Percentiles rank a stretch among this genome's conserved stretches.
Conservation (phyloP, 2,113 vertebrate species). For the Oreocharis arfaki region DNA sequence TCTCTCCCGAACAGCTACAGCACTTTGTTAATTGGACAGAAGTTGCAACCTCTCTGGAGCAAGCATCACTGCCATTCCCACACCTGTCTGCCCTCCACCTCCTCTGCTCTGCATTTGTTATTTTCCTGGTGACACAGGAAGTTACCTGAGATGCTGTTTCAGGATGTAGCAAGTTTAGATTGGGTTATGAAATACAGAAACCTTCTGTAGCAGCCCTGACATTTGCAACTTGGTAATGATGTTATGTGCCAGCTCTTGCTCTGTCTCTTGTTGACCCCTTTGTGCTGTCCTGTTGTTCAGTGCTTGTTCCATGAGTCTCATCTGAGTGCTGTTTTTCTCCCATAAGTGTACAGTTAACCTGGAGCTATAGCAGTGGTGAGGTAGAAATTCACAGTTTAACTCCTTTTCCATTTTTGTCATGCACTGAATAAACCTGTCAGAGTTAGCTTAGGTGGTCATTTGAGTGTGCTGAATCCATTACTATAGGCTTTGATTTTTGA, state of each 20-base stretch:
- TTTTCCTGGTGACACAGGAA: slow-evolving; percentile 3
- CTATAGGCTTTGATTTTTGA: not conserved
- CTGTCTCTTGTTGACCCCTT: not conserved
- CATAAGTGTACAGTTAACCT: not conserved
- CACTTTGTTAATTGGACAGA: not conserved
- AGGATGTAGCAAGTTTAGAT: not conserved
- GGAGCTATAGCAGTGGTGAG: not conserved
- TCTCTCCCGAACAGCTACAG: not conserved
- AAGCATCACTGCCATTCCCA: not conserved
- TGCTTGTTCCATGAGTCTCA: not conserved
- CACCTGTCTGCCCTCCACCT: not conserved
- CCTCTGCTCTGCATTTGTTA: not conserved
- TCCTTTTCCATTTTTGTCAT: not conserved
- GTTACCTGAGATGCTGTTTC: not conserved
- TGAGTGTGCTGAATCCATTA: not conserved
- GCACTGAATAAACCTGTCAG: not conserved
- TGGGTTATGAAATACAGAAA: not conserved
- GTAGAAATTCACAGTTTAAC: not conserved
- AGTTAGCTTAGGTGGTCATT: not conserved
- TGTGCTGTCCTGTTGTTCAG: not conserved
- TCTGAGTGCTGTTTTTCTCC: slow-evolving; percentile 6
- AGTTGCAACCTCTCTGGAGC: not conserved
- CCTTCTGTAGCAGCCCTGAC: not conserved
- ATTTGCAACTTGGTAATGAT: not conserved
- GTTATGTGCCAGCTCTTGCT: not conserved